Base-by-base conservation (phyloP, 2,113 vertebrate species). In the Tupaia chinensis region DNA sequence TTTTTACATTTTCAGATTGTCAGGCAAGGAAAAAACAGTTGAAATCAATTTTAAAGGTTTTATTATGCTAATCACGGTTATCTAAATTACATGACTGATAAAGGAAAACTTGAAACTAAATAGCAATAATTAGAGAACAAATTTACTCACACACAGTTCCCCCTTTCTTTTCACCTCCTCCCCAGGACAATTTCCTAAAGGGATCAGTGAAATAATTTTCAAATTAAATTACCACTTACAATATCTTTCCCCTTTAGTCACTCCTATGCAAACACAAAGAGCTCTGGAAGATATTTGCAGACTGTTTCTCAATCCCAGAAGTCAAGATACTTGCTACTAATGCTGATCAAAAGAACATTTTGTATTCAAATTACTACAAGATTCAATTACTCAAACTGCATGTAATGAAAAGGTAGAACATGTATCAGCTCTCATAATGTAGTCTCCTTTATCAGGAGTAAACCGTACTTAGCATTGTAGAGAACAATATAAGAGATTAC, bases 81-180 rank as follows among this genome's bases (percentile, higher is more conserved):
- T 92, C 60, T 84, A 56, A 95, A 90, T 32, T 70, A 95, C 94
- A 88, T 85, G 61, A 78, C 66, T 80, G 86, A 76, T 66, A 91
- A 53, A 77, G 5, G 15, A 54, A 88, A 66, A 80, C 72, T 12
- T 58, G 68, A 82, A 90, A 95, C 53, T 80, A 83, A 87, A 61
- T 34, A 54, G 20, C 65, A 82, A 29, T 53, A 61, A 69, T n/a
- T 53, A 44, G 73, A 73, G 56, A 82, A 16, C 22, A 93, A 73
- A 92, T 89, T 34, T 81, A 60, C 44, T 44, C 44, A 44, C 44
- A 44, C 44, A 44, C 22, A 34, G 3, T 32, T 32, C 34, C 23
- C 17, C 17, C 3, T 76, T 69, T 91, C 60, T 81, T 80, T 81
- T 29, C 34, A 34, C 4, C 20, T 73, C n/a, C 68, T 7, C 9